These are phyloP conservation scores for Noctua janthina DNA, from an alignment of 2,888 invertebrate species.

Conservation along the genomic window DNA sequence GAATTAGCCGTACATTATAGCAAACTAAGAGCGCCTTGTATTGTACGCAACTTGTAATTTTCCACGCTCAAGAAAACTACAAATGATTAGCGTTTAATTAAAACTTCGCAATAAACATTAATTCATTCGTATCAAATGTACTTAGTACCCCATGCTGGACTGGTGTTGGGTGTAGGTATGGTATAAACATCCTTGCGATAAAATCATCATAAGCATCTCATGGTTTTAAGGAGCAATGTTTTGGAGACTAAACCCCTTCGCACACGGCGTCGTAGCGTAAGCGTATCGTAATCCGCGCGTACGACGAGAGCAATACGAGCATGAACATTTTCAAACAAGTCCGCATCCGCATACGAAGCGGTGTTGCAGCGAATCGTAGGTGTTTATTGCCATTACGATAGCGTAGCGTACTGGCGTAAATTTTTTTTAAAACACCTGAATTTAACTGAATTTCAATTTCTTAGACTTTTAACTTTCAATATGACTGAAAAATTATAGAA, in stretches of 20 bases:
- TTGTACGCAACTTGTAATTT: constrained; percentile 40
- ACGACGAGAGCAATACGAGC: too few species aligned
- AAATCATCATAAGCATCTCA: constrained; percentile 22
- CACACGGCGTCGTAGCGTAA: too few species aligned
- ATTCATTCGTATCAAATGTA: constrained; percentile 39
- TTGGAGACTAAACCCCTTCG: constrained; percentile 6
- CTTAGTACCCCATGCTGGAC: constrained; percentile 24
- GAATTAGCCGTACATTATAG: neutral
- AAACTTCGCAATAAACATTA: constrained; percentile 33
- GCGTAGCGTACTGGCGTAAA: too few species aligned
- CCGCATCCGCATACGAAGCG: too few species aligned
- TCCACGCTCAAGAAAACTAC: constrained; percentile 48
- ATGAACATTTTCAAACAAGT: too few species aligned
- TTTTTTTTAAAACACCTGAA: too few species aligned
- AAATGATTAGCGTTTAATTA: constrained; percentile 50
- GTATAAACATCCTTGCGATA: constrained; percentile 21
- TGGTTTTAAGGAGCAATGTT: constrained; percentile 21
- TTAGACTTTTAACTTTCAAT: too few species aligned
- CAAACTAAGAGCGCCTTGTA: constrained; percentile 3
- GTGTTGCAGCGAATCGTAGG: too few species aligned
- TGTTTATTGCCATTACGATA: too few species aligned
- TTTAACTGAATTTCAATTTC: too few species aligned
- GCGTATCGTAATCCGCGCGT: too few species aligned
- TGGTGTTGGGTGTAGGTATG: neutral
- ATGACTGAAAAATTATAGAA: too few species aligned